These are phyloP conservation scores for Pachycephus smyrnensis DNA, from an alignment of 2,888 invertebrate species.

Conservation along the genomic window DNA sequence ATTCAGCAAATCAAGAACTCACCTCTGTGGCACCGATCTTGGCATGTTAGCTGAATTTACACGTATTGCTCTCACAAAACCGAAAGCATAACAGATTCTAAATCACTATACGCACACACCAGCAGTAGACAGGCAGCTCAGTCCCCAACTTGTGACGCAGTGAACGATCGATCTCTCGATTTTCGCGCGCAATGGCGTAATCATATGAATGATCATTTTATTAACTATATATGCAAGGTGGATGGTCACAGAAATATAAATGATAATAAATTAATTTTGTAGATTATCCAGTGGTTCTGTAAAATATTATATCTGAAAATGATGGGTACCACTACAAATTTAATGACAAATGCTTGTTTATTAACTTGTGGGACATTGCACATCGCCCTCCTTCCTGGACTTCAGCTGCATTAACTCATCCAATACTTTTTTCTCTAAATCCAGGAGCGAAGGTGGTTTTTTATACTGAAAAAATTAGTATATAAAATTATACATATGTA, in stretches of 20 bases:
- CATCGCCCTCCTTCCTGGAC: slow-evolving; percentile 52
- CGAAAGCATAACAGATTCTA: slow-evolving; percentile 29
- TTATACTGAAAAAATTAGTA: slow-evolving; percentile 74
- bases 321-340: background rate
- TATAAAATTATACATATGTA: slow-evolving; percentile 8
- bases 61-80: slow-evolving; percentile 29
- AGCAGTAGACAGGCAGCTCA: slow-evolving; percentile 24
- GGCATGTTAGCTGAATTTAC: slow-evolving; percentile 40
- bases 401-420: slow-evolving; percentile 55
- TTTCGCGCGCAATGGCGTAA: slow-evolving; percentile 24
- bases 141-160: slow-evolving; percentile 21
- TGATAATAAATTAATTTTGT: background rate
- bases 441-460: slow-evolving; percentile 78
- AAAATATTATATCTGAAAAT: background rate
- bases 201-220: background rate
- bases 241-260: background rate
- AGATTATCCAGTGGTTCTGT: background rate
- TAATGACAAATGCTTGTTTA: slow-evolving; percentile 15
- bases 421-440: slow-evolving; percentile 74
- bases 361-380: slow-evolving; percentile 62
- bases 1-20: slow-evolving; percentile 29
- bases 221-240: background rate
- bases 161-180: slow-evolving; percentile 44
- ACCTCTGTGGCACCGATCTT: slow-evolving; percentile 51
- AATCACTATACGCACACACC: slow-evolving; percentile 34